Evolutionary conservation across 2,888 invertebrate species (phyloP).

Genomic region (Junonia oenone): DNA sequence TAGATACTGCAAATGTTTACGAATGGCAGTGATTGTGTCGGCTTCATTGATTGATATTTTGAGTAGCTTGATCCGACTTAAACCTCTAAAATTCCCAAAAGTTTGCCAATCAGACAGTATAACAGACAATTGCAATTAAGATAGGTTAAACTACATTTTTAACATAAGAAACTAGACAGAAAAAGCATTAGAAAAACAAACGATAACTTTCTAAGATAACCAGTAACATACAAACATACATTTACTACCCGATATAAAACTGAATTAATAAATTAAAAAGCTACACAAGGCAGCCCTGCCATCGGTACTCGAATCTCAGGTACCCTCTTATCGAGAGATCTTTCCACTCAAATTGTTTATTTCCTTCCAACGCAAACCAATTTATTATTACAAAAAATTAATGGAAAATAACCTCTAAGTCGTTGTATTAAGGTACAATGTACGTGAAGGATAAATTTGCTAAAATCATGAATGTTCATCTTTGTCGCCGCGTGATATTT

Average conservation of each 20-base stretch:
- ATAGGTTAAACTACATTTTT: no score
- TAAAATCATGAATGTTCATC: slow-evolving; percentile 32
- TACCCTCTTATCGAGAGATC: slow-evolving; percentile 61
- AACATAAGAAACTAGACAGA: neutral
- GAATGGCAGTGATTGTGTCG: no score
- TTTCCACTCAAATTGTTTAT: slow-evolving; percentile 55
- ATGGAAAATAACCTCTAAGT: slow-evolving; percentile 28
- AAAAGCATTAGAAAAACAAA: slow-evolving; percentile 1
- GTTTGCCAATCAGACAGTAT: no score
- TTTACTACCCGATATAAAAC: slow-evolving; percentile 7
- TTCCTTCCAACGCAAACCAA: slow-evolving; percentile 43
- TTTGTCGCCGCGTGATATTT: slow-evolving; percentile 58
- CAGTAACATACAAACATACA: neutral
- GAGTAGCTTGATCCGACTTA: no score
- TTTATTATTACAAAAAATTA: slow-evolving; percentile 2
- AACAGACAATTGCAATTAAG: no score
- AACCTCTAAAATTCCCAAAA: no score
- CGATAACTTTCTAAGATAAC: neutral
- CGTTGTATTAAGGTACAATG: slow-evolving; percentile 9
- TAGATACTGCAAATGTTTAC: no score
- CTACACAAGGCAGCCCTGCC: slow-evolving; percentile 40
- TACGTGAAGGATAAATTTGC: slow-evolving; percentile 14
- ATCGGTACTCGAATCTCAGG: slow-evolving; percentile 45
- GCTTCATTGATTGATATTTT: no score
- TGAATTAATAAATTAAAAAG: neutral